Conservation (phyloP, 1,140 invertebrate species). For the Wasmannia auropunctata region DNA sequence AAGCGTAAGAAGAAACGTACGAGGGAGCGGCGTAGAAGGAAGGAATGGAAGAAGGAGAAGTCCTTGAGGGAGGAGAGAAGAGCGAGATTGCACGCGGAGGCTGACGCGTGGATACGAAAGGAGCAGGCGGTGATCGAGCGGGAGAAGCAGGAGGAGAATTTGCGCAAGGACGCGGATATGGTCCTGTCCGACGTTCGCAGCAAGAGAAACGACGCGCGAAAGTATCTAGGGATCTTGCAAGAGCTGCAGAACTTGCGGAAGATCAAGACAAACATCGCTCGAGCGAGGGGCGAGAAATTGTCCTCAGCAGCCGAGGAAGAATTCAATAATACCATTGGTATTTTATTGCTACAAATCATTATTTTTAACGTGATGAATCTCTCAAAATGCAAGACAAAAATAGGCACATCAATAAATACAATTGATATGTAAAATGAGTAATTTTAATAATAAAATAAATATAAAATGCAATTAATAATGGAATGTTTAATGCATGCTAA, state of each 20-base stretch:
- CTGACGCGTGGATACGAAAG: conserved; percentile 88
- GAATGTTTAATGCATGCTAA: not conserved
- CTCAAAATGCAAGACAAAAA: not conserved
- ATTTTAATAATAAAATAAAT: conserved; percentile 20
- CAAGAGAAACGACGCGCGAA: conserved; percentile 89
- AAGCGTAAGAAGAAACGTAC: conserved; percentile 87
- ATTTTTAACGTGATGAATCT: not conserved
- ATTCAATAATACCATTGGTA: conserved; percentile 82
- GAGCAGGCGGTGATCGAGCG: conserved; percentile 87
- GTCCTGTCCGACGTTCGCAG: conserved; percentile 89
- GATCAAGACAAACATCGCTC: conserved; percentile 87
- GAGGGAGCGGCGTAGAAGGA: conserved; percentile 84
- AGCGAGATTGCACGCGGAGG: conserved; percentile 83
- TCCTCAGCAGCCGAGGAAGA: conserved; percentile 80
- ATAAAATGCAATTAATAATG: not conserved
- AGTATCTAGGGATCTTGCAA: conserved; percentile 87
- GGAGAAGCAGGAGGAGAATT: conserved; percentile 88
- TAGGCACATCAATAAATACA: not conserved
- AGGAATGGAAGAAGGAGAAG: conserved; percentile 83
- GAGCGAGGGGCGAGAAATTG: conserved; percentile 87
- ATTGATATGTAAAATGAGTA: conserved; percentile 10
- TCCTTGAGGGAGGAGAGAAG: conserved; percentile 78
- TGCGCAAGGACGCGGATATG: conserved; percentile 89
- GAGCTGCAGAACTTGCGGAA: conserved; percentile 88
- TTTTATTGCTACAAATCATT: conserved; percentile 8